Base-by-base conservation (phyloP, 2,888 invertebrate genomes). In the Phortica okadai region DNA sequence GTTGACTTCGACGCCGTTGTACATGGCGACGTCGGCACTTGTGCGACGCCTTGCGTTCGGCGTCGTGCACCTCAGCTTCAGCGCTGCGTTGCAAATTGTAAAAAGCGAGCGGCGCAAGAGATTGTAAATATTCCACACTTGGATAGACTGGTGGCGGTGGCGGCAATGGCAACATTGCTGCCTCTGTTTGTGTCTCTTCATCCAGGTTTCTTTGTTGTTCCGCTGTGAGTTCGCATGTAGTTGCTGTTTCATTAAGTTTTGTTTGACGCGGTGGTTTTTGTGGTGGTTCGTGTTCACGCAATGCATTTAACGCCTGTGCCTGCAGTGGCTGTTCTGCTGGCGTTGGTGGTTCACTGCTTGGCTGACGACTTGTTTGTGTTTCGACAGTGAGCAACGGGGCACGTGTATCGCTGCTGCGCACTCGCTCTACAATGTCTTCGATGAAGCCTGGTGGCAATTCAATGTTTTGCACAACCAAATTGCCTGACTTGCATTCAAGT, bases 401-500 rank as follows among this genome's bases (percentile, higher is more conserved):
- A 10, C 89, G 88, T 78, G 83, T 87, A 75, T 90, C 90, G 10
- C 87, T 83, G 78, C 78, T 85, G 76, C 91, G 90, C 6, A 93
- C 90, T 56, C 92, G 92, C 80, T 92, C 92, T 2, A 95, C 93
- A 75, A 95, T 93, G 85, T 94, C 94, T 83, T 95, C 94, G 74
- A 95, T 94, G 75, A 95, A 93, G 6, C 94, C 94, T 42, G 94
- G 93, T 0, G 95, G 94, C 82, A 95, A 92, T 88, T 95, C 94
- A 72, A 95, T 93, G 76, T 94, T 95, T 83, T 93, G 94, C 0
- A 95, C 93, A 74, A 94, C 93, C 79, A 95, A 92, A 82, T 94
- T 94, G 0, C 95, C 95, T 0, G 94, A 93, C 87, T 94, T 94
- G 6, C 95, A 95, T 83, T 94, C 94, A 78, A 96, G 92, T 87